Conservation (phyloP, 2,888 invertebrate species). For the Ennomos erosarius region DNA sequence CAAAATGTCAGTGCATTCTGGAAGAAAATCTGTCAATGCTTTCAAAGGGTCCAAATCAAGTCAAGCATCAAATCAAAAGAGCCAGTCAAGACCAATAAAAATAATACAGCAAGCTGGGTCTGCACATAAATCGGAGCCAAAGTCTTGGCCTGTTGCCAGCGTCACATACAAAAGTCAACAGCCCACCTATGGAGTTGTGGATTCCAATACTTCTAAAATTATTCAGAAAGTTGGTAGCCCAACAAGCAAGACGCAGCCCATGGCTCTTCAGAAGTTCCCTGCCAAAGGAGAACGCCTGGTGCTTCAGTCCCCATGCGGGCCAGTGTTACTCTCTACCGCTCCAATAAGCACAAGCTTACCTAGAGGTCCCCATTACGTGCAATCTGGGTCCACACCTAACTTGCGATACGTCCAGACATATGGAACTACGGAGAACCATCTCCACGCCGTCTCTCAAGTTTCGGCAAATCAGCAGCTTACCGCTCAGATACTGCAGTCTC, state of each 20-base stretch:
- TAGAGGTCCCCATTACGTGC: constrained; percentile 81
- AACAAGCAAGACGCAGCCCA: constrained; percentile 65
- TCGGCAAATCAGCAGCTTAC: constrained; percentile 87
- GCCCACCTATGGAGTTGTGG: constrained; percentile 64
- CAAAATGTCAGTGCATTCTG: constrained; percentile 79
- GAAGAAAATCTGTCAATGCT: constrained; percentile 72
- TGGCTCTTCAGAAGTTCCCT: constrained; percentile 66
- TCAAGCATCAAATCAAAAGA: constrained; percentile 68
- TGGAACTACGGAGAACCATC: constrained; percentile 65
- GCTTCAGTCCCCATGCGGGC: constrained; percentile 77
- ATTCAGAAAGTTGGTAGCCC: constrained; percentile 81
- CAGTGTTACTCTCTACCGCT: constrained; percentile 75
- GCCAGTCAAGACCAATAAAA: constrained; percentile 82
- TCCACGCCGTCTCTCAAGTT: constrained; percentile 76
- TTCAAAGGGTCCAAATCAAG: constrained; percentile 73
- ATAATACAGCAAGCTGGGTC: constrained; percentile 82
- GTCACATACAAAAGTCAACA: constrained; percentile 73
- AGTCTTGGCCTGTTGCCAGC: constrained; percentile 73
- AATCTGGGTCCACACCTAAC: constrained; percentile 76
- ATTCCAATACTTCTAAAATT: constrained; percentile 71
- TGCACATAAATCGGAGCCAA: constrained; percentile 70
- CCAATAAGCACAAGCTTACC: constrained; percentile 68
- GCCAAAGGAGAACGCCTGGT: constrained; percentile 73
- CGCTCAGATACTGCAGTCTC: constrained; percentile 86
- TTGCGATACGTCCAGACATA: constrained; percentile 78